Evolutionary conservation across 2,797 vertebrate species (phyloP).

Genomic region (Thamnophis elegans): DNA sequence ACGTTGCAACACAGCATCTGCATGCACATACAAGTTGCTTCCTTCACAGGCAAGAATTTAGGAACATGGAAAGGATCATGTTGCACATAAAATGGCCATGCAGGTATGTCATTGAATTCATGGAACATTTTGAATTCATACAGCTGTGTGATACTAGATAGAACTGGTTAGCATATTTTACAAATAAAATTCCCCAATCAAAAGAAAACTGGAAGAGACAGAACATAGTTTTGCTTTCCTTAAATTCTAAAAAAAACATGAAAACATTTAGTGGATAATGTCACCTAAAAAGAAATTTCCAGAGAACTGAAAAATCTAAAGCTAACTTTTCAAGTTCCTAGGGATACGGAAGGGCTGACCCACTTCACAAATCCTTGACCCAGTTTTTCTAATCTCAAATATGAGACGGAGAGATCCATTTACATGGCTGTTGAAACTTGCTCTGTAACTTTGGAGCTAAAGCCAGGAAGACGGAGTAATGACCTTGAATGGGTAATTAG

Average conservation of each 20-base stretch:
- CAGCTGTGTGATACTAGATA: not conserved
- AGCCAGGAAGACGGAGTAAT: slow-evolving; percentile 69
- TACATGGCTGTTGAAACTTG: slow-evolving; percentile 73
- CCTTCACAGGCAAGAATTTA: not conserved
- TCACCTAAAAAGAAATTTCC: slow-evolving; percentile 22
- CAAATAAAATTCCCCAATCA: not conserved
- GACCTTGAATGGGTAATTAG: slow-evolving; percentile 75
- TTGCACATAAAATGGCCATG: not conserved
- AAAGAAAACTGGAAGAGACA: not conserved
- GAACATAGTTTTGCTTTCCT: rapidly evolving
- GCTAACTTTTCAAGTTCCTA: slow-evolving; percentile 27
- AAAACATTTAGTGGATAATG: not conserved
- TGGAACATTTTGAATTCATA: not conserved
- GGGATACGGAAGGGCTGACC: slow-evolving; percentile 22
- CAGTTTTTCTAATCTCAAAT: slow-evolving; percentile 51
- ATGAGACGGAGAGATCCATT: slow-evolving; percentile 56
- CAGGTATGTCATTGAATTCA: not conserved
- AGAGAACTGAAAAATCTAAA: slow-evolving; percentile 39
- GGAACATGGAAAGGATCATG: not conserved
- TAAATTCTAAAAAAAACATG: not conserved
- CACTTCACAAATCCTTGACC: slow-evolving; percentile 40
- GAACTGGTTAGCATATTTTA: not conserved
- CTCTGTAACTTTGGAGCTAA: slow-evolving; percentile 56
- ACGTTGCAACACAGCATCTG: not conserved
- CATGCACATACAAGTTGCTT: not conserved